A percentile compares a stretch with the other conserved stretches of the same genome.
Evolutionary conservation across 2,888 invertebrate genomes (phyloP).

Genomic region (Oligia fasciuncula): DNA sequence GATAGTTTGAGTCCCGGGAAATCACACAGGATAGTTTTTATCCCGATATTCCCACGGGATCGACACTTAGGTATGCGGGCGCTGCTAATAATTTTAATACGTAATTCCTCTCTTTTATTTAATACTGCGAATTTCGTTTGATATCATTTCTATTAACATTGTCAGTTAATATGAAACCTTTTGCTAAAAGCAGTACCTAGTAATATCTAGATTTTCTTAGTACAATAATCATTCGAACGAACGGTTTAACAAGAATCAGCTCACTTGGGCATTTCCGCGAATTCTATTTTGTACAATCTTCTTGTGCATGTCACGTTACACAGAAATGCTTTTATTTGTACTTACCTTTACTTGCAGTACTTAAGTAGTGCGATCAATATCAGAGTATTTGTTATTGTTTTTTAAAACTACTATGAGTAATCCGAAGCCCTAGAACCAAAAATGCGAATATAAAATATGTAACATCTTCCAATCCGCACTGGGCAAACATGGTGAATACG

Average conservation of each 20-base stretch:
- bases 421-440: no score
- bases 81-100: not conserved
- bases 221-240: not conserved
- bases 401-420: no score
- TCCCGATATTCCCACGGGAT: no score
- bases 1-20: no score
- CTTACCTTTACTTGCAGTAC: not conserved
- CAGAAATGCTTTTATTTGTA: not conserved
- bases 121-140: conserved; percentile 2
- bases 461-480: no score
- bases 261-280: not conserved
- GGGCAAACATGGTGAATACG: no score
- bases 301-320: not conserved
- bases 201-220: not conserved
- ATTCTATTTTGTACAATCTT: not conserved
- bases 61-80: no score
- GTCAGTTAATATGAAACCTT: no score
- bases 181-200: not conserved
- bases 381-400: no score
- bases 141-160: no score
- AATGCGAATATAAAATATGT: no score
- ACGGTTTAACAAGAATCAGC: not conserved
- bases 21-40: no score
- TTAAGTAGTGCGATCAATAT: not conserved
- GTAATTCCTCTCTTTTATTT: conserved; percentile 5